Base-by-base conservation (phyloP, 1,140 invertebrate species). In the Anadara kagoshimensis region DNA sequence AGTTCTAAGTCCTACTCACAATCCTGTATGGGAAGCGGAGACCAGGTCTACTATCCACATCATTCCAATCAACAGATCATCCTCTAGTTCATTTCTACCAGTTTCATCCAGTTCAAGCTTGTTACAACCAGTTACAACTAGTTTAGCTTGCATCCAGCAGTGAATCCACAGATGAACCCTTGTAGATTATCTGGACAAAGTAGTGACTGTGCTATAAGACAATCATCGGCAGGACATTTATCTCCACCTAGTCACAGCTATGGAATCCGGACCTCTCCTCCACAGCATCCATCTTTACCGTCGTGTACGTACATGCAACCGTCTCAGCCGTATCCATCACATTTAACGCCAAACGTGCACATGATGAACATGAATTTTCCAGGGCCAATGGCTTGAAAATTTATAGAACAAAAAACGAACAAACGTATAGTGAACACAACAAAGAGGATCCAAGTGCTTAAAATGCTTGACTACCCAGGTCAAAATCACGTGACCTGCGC, bases 351-450 rank as follows among this genome's bases (percentile, higher is more conserved):
- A 53, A 84, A 83, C 73, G 77, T 85, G 67, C 83, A 84, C 68
- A 85, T 85, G 84, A 85, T 85, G 84, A 85, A 85, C 64, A 83
- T 85, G 82, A 85, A 83, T 70, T 85, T 85, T 77, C 67, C 83
- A 22, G 81, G 83, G 26, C 81, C 81, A 20, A 85, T 85, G 84
- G 80, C 80, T 18, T 85, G 80, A 85, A n/a, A 85, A 43, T 24
- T n/a, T 12, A 5, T 44, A 44, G 4, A 44, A 53, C 49, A 11
- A 18, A 62, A 43, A 20, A 14, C 2, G 7, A 3, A 7, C 2
- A 7, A 36, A 36, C 7, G 29, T 36, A 3, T 36, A 36, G 29
- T 36, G 29, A 36, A 36, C 2, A 3, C 29, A 36, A 36, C 29
- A 3, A 36, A 36, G 29, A 36, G 29, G 29, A 36, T 36, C 29